Conservation (phyloP, 2,797 vertebrate genomes). For the Peromyscus melanophrys region DNA sequence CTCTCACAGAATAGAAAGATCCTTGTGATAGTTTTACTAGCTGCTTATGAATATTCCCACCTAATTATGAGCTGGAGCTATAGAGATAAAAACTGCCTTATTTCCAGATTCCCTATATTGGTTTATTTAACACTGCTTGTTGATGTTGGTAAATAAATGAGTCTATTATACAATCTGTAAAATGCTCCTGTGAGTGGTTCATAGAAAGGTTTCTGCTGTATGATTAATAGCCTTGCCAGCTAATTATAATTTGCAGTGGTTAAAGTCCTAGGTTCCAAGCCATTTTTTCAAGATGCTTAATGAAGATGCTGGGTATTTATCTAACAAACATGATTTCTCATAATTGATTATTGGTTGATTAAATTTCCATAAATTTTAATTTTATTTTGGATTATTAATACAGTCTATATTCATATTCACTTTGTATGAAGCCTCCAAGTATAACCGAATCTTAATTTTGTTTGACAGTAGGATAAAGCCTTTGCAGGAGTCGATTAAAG, state of each 20-base stretch:
- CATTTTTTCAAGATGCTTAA: conserved; percentile 59
- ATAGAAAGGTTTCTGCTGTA: conserved; percentile 67
- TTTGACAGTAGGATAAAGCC: conserved; percentile 26
- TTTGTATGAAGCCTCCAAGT: conserved; percentile 50
- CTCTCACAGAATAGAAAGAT: conserved; percentile 58
- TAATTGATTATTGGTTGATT: conserved; percentile 76
- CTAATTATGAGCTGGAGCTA: conserved; percentile 40
- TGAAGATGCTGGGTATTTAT: conserved; percentile 63
- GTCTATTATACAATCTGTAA: conserved; percentile 69
- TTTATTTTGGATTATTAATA: conserved; percentile 68
- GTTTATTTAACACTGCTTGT: conserved; percentile 72
- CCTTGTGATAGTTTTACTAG: conserved; percentile 62
- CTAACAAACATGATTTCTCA: conserved; percentile 62
- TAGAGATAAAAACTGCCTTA: conserved; percentile 48
- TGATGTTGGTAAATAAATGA: conserved; percentile 74
- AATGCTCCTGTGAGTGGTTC: conserved; percentile 65
- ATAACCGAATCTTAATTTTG: conserved; percentile 58
- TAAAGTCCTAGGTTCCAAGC: conserved; percentile 60
- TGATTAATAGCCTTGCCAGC: conserved; percentile 76
- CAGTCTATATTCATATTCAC: conserved; percentile 62
- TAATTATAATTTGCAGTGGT: conserved; percentile 79
- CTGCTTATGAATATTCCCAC: conserved; percentile 49
- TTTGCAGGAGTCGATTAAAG: conserved; percentile 31
- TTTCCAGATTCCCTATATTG: conserved; percentile 68
- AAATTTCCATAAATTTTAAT: conserved; percentile 73